Percentiles rank a stretch among this genome's conserved stretches.
Conservation (phyloP, 1,140 invertebrate genomes). For the Rhopalosiphum padi region DNA sequence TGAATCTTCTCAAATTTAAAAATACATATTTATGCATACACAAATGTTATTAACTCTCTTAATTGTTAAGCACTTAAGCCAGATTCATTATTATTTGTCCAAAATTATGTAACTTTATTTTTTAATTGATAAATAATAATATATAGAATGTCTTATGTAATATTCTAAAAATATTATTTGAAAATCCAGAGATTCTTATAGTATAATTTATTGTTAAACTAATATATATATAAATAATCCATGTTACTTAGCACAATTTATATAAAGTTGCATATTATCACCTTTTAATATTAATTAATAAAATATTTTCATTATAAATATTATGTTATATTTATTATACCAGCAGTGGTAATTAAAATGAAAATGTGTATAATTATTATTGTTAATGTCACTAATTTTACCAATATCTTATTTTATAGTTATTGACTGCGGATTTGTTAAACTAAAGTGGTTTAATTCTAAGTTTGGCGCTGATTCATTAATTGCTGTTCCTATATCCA, state of each 20-base stretch:
- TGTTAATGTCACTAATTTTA: neutral
- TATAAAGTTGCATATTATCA: neutral
- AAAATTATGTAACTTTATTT: neutral
- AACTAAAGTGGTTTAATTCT: constrained; percentile 88
- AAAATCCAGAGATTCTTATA: neutral
- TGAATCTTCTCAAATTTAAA: no score
- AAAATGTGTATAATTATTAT: constrained; percentile 1
- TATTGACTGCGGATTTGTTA: constrained; percentile 97
- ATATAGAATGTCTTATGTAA: neutral
- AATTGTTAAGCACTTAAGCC: neutral
- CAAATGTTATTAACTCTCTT: neutral
- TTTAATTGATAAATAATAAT: neutral
- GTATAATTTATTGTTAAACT: neutral
- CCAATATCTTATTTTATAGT: constrained; percentile 69
- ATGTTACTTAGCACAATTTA: neutral
- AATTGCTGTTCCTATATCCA: constrained; percentile 83
- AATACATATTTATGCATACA: no score
- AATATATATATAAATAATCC: neutral
- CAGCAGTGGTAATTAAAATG: neutral
- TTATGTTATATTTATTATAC: neutral
- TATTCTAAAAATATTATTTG: neutral
- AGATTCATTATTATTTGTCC: neutral
- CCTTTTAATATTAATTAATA: neutral
- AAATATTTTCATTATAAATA: neutral
- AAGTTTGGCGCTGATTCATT: constrained; percentile 85